These are phyloP conservation scores for Drosophila arizonae DNA, from an alignment of 1,140 invertebrate species.

Conservation along the genomic window DNA sequence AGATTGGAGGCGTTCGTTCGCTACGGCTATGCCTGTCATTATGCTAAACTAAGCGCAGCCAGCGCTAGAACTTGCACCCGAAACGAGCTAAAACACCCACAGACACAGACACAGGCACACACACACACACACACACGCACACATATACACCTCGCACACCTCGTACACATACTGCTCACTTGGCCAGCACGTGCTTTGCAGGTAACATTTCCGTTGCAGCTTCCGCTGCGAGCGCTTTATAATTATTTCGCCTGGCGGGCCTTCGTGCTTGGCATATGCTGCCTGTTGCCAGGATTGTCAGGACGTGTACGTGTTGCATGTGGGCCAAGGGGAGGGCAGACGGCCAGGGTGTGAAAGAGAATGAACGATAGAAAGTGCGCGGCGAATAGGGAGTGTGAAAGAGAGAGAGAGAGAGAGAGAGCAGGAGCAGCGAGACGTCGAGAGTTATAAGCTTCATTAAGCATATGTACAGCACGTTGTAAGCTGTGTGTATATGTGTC, in stretches of 20 bases:
- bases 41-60: slow-evolving; percentile 80
- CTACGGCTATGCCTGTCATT: slow-evolving; percentile 69
- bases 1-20: slow-evolving; percentile 46
- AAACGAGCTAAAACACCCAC: slow-evolving; percentile 9
- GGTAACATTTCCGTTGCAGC: slow-evolving; percentile 81
- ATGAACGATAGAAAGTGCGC: not conserved
- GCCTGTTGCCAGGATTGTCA: slow-evolving; percentile 79
- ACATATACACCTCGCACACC: not conserved
- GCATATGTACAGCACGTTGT: slow-evolving; percentile 80
- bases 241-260: slow-evolving; percentile 80
- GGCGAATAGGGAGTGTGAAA: not conserved
- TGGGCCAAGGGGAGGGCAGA: slow-evolving; percentile 22
- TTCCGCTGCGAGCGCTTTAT: slow-evolving; percentile 80
- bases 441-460: slow-evolving; percentile 82
- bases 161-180: not conserved
- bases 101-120: too few relatives aligned
- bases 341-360: too few relatives aligned
- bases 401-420: not conserved
- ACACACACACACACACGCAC: not conserved
- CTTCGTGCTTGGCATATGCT: slow-evolving; percentile 78
- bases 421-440: slow-evolving; percentile 46
- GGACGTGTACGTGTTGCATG: slow-evolving; percentile 74
- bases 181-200: slow-evolving; percentile 73
- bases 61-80: slow-evolving; percentile 79
- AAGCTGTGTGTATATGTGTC: slow-evolving; percentile 46